Conservation (phyloP, 2,888 invertebrate species). For the Leucozona laternaria region DNA sequence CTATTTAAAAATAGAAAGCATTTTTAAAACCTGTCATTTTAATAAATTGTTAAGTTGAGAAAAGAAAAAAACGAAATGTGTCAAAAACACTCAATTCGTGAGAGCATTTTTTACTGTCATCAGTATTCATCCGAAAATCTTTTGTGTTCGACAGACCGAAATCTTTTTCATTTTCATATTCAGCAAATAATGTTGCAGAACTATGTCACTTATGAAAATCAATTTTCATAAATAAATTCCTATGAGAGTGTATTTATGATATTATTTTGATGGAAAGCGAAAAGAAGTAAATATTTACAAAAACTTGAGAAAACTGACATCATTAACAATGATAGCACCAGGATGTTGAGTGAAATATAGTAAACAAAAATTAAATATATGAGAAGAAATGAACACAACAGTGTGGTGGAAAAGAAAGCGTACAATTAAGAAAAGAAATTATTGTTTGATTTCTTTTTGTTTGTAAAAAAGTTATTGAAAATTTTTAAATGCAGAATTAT, state of each 20-base stretch:
- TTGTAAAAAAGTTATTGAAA: too few species aligned
- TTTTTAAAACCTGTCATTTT: not conserved
- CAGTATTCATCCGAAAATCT: slow-evolving; percentile 19
- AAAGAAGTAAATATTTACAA: slow-evolving; percentile 24
- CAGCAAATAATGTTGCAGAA: not conserved
- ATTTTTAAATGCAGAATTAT: too few species aligned
- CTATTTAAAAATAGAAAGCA: not conserved
- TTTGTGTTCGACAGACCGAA: not conserved
- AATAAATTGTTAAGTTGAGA: not conserved
- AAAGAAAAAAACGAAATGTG: not conserved
- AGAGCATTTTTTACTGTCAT: slow-evolving; percentile 8
- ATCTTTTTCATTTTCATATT: not conserved
- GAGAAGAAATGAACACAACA: not conserved
- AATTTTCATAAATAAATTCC: slow-evolving; percentile 28
- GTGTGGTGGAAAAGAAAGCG: not conserved
- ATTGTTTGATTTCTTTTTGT: too few species aligned
- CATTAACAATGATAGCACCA: slow-evolving; percentile 28
- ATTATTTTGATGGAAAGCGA: not conserved
- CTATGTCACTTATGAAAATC: slow-evolving; percentile 13
- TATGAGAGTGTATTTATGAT: not conserved
- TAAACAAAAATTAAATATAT: not conserved
- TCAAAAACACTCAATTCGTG: slow-evolving; percentile 20
- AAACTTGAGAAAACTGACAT: slow-evolving; percentile 35
- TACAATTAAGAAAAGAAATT: not conserved
- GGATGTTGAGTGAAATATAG: slow-evolving; percentile 3